Evolutionary conservation across 2,888 invertebrate species (phyloP).

Genomic region (Galeruca laticollis): DNA sequence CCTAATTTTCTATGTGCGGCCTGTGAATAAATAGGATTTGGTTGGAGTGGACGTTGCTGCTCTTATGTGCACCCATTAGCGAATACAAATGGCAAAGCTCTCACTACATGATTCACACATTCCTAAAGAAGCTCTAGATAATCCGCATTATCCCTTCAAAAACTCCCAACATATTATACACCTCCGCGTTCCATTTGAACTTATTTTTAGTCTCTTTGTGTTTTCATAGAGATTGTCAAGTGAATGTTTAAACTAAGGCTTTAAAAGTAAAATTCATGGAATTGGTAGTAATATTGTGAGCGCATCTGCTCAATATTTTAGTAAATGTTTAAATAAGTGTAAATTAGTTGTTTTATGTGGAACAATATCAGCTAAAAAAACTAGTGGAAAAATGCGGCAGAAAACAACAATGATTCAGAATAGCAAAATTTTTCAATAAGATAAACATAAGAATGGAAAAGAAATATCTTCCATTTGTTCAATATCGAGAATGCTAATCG

Average conservation of each 20-base stretch:
- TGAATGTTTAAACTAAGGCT: constrained; percentile 24
- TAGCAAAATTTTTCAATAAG: too few species aligned
- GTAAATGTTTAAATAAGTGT: neutral
- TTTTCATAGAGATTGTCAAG: constrained; percentile 35
- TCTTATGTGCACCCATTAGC: constrained; percentile 64
- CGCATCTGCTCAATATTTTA: neutral
- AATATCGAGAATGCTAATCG: too few species aligned
- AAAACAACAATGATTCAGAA: too few species aligned
- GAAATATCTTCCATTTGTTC: too few species aligned
- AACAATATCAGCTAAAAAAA: too few species aligned
- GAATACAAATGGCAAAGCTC: constrained; percentile 65
- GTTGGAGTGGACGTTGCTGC: constrained; percentile 55
- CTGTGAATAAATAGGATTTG: constrained; percentile 62
- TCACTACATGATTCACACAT: constrained; percentile 66
- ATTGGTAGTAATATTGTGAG: neutral
- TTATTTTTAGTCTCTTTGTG: constrained; percentile 41
- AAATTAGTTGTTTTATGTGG: too few species aligned
- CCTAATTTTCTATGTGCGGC: constrained; percentile 42
- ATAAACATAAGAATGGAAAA: too few species aligned
- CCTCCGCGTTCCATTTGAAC: constrained; percentile 51
- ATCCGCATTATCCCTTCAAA: constrained; percentile 61
- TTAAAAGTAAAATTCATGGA: neutral
- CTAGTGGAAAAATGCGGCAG: too few species aligned
- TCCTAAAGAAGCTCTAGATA: constrained; percentile 64
- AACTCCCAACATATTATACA: constrained; percentile 54